Evolutionary conservation across 64 coral and sea anemone species (phyloP), one percentile per base, ranked within the genome.

Genomic region (Catalaphyllia jardinei): DNA sequence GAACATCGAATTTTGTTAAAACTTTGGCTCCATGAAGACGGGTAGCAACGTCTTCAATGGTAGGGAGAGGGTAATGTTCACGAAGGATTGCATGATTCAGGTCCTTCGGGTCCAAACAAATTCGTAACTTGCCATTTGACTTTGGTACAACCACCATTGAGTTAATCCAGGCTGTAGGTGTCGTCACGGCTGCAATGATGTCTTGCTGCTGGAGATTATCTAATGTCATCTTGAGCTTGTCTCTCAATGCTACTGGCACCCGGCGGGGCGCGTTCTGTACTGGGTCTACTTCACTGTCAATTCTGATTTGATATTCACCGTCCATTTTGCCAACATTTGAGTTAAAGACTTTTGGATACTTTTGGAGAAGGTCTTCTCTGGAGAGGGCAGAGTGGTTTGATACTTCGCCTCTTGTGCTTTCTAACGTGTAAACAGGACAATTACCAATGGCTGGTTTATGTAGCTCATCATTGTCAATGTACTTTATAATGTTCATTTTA

Each of bases 241-340:
- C 72, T 75, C 72, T 30, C 27, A 75, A 28, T 16, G 74, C 31
- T 10, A 77, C 74, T 77, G 74, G 74, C 22, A 77, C 74, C 39
- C 20, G 11, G 19, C 74, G 31, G 19, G 74, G 74, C 11, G 42
- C 22, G 50, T 77, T 39, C 19, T 19, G 13, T 19, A 33, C 74
- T 19, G 31, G 74, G 74, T 19, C 20, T 39, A 77, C 22, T 46
- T 19, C 19, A 18, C 12, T 13, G 74, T 49, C 42, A 15, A 77
- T 19, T 42, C 39, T 39, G 50, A 77, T 77, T 38, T 17, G 20
- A 50, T 77, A 77, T 11, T 39, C 50, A 13, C 74, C 74, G 50
- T 77, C 42, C 31, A 77, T 19, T 15, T 50, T 20, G 31, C 35
- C 75, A 62, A 62, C 18, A 39, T 39, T 39, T 39, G 38, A 2